Evolutionary conservation across 2,113 vertebrate species (phyloP).

Genomic region (Abramis brama): DNA sequence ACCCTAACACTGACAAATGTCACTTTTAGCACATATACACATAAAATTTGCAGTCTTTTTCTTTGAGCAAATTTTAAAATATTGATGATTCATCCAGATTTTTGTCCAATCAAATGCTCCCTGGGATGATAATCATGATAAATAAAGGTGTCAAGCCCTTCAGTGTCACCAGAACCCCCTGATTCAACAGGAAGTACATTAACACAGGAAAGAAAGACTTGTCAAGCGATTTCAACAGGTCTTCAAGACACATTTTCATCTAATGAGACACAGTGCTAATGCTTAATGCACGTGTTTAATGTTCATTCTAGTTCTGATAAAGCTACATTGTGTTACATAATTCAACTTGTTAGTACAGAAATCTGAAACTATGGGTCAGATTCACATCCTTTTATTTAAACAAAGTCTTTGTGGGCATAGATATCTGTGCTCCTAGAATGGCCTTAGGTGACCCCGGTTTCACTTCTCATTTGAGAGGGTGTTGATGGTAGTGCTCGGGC

Average conservation of each 20-base stretch:
- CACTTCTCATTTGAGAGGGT: conserved; percentile 45
- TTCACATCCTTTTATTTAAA: neutral
- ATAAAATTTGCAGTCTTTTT: neutral
- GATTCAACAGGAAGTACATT: conserved; percentile 1
- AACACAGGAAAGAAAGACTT: conserved; percentile 10
- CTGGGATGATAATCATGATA: neutral
- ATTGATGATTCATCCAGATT: neutral
- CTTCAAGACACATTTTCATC: neutral
- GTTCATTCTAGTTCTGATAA: neutral
- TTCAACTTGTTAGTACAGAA: neutral
- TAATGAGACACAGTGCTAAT: neutral
- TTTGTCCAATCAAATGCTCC: neutral
- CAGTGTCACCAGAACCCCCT: neutral
- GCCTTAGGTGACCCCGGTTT: conserved; percentile 47
- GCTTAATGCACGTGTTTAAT: neutral
- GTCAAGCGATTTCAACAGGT: neutral
- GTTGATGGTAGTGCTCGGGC: conserved; percentile 45
- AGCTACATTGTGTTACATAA: neutral
- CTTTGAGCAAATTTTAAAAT: neutral
- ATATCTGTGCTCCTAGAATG: neutral
- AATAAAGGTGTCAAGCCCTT: neutral
- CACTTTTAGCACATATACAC: neutral
- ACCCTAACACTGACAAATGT: neutral
- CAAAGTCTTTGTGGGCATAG: neutral
- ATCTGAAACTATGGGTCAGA: neutral